A percentile compares a stretch with the other conserved stretches of the same genome.
Conservation (phyloP, 2,888 invertebrate genomes). For the Lumbricus terrestris region DNA sequence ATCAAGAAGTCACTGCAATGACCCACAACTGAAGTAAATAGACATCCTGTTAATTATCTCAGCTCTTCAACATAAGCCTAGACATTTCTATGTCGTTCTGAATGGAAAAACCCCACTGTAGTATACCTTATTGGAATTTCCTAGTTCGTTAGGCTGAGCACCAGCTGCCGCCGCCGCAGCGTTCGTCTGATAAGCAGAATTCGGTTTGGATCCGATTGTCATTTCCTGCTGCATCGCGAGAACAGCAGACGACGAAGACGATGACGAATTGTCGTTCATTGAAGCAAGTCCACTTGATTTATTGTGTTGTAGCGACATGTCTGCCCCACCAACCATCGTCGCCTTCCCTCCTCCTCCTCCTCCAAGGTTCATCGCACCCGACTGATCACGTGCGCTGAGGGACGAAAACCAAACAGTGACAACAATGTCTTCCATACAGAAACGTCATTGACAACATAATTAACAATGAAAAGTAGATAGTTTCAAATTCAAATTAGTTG, state of each 20-base stretch:
- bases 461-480: neutral
- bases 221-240: constrained; percentile 5
- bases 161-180: neutral
- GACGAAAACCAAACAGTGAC: neutral
- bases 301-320: neutral
- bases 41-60: no score
- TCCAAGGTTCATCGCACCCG: neutral
- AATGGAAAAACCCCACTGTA: no score
- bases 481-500: neutral
- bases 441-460: neutral
- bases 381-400: neutral
- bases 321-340: neutral
- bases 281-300: neutral
- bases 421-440: no score
- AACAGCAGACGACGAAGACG: neutral
- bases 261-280: neutral
- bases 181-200: neutral
- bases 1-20: no score
- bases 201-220: neutral
- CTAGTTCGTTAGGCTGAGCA: neutral
- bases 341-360: no score
- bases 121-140: neutral
- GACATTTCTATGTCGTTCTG: no score
- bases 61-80: no score
- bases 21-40: no score